A percentile compares a stretch with the other conserved stretches of the same genome.
These are phyloP conservation scores for Paramuricea clavata DNA, from an alignment of 92 coral and sea anemone species.

Conservation along the genomic window DNA sequence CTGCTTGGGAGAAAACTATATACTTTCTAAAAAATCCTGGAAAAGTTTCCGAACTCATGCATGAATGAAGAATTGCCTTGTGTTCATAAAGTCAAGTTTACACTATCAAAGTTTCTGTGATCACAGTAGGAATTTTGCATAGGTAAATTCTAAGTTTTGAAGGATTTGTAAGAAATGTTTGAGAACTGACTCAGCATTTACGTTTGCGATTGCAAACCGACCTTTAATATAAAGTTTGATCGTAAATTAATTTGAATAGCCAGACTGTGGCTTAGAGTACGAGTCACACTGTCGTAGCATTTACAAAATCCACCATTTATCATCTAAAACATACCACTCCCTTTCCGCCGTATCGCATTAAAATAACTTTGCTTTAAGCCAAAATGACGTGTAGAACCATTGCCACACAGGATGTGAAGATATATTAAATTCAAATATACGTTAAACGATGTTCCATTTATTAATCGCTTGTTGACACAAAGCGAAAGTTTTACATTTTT, in stretches of 20 bases:
- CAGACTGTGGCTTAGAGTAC: background rate
- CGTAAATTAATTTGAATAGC: background rate
- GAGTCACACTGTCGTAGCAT: background rate
- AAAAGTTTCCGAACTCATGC: no score
- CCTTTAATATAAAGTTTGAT: background rate
- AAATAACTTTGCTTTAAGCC: background rate
- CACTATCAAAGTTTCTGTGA: no score
- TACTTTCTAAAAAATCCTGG: no score
- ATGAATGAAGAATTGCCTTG: no score
- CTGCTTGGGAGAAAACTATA: no score
- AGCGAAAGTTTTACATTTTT: background rate
- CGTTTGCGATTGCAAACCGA: background rate
- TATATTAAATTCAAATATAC: no score
- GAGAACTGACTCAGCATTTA: no score
- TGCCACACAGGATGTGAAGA: background rate
- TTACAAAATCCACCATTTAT: background rate
- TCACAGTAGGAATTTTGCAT: no score
- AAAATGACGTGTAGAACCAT: background rate
- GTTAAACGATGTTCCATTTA: no score
- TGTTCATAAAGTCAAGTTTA: no score
- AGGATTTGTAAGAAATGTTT: no score
- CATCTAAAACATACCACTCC: background rate
- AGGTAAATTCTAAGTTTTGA: no score
- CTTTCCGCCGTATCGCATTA: background rate
- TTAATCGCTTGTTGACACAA: background rate